Evolutionary conservation across 2,888 invertebrate genomes (phyloP).

Genomic region (Iselma pallidipennis): DNA sequence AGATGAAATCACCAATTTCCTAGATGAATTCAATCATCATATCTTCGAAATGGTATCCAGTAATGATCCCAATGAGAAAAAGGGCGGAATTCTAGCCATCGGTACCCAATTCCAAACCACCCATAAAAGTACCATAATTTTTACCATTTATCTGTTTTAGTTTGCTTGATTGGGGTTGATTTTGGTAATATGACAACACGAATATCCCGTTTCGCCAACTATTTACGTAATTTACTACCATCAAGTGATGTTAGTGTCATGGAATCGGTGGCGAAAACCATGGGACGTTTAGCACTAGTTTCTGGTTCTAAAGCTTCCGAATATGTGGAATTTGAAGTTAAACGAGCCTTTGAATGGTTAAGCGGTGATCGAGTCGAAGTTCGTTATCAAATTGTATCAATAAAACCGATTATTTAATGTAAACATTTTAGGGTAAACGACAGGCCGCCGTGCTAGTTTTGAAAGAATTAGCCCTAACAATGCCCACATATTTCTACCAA

Average conservation of each 20-base stretch:
- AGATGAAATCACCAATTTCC: conserved; percentile 87
- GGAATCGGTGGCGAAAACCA: conserved; percentile 94
- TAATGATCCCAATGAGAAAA: conserved; percentile 90
- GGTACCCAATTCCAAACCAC: conserved; percentile 56
- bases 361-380: conserved; percentile 86
- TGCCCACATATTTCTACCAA: conserved; percentile 97
- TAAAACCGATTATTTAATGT: neutral
- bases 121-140: neutral
- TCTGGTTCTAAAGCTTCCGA: conserved; percentile 94
- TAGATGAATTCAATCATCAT: conserved; percentile 94
- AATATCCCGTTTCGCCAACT: conserved; percentile 91
- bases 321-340: conserved; percentile 98
- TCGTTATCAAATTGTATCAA: conserved; percentile 14
- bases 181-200: conserved; percentile 89
- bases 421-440: conserved; percentile 69
- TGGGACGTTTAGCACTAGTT: conserved; percentile 88
- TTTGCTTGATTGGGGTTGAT: conserved; percentile 91
- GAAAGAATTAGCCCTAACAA: conserved; percentile 90
- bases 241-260: conserved; percentile 91
- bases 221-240: conserved; percentile 85
- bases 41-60: conserved; percentile 97
- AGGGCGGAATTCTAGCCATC: conserved; percentile 94
- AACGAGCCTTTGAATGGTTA: conserved; percentile 94
- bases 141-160: conserved; percentile 56
- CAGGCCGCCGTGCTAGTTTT: conserved; percentile 92